A percentile compares a stretch with the other conserved stretches of the same genome.
Conservation (phyloP, 2,113 vertebrate species). For the Notarius quadriscutis region DNA sequence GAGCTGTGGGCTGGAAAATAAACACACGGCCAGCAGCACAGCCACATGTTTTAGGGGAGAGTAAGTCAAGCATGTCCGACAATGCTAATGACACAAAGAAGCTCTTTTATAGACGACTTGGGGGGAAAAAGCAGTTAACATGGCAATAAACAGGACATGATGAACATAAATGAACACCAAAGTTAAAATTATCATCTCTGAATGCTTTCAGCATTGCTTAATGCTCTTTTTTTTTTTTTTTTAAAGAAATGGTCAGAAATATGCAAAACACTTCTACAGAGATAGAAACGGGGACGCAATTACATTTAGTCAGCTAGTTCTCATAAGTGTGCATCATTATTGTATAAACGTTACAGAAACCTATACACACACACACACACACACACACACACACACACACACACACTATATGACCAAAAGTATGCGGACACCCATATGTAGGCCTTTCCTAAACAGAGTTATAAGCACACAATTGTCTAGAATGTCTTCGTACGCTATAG, state of each 20-base stretch:
- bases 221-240: not conserved
- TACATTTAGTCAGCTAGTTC: not conserved
- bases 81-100: constrained; percentile 27
- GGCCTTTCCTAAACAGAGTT: not conserved
- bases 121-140: not conserved
- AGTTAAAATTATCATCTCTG: not conserved
- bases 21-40: constrained; percentile 52
- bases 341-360: too few relatives aligned
- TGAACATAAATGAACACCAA: not conserved
- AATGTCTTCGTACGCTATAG: not conserved
- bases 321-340: not conserved
- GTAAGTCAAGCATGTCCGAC: constrained; percentile 5
- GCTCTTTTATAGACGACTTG: not conserved
- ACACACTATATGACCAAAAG: too few relatives aligned
- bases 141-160: not conserved
- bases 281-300: not conserved
- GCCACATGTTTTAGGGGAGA: constrained; percentile 17
- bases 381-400: too few relatives aligned
- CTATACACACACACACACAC: too few relatives aligned
- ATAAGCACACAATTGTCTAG: not conserved
- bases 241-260: not conserved
- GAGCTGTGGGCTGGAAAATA: constrained; percentile 66
- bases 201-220: not conserved
- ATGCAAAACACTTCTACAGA: not conserved
- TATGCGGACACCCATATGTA: too few relatives aligned